These are phyloP conservation scores for Theocolax elegans DNA, from an alignment of 1,140 invertebrate genomes.

Conservation along the genomic window DNA sequence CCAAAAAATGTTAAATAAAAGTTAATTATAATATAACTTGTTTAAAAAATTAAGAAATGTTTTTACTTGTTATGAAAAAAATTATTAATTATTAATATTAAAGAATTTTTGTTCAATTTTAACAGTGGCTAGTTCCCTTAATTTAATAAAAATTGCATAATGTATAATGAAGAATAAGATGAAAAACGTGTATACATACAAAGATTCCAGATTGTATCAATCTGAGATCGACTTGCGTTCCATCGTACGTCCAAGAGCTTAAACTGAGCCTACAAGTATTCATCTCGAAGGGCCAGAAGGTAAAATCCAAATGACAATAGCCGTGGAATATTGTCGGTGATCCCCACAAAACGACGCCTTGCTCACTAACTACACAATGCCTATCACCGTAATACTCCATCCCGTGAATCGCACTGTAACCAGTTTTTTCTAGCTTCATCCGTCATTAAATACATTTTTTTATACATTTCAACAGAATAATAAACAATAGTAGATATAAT, in stretches of 20 bases:
- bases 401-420: slow-evolving; percentile 65
- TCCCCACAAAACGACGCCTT: slow-evolving; percentile 76
- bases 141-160: too few species aligned
- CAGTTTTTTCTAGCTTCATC: background rate
- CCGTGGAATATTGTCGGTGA: slow-evolving; percentile 75
- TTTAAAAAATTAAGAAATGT: too few species aligned
- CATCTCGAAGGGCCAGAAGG: slow-evolving; percentile 79
- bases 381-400: slow-evolving; percentile 73
- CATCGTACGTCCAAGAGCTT: slow-evolving; percentile 78
- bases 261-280: slow-evolving; percentile 75
- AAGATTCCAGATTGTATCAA: slow-evolving; percentile 47
- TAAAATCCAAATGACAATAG: slow-evolving; percentile 76
- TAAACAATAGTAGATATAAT: too few species aligned
- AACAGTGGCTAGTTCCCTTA: too few species aligned
- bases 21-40: too few species aligned
- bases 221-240: slow-evolving; percentile 73
- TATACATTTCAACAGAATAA: too few species aligned
- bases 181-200: slow-evolving; percentile 74
- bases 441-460: too few species aligned
- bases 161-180: too few species aligned
- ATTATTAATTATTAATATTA: too few species aligned
- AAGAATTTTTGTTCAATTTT: too few species aligned
- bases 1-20: too few species aligned
- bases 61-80: too few species aligned
- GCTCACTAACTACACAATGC: slow-evolving; percentile 69